Base-by-base conservation (phyloP, 1,140 invertebrate genomes). In the Drosophila tsacasi region DNA sequence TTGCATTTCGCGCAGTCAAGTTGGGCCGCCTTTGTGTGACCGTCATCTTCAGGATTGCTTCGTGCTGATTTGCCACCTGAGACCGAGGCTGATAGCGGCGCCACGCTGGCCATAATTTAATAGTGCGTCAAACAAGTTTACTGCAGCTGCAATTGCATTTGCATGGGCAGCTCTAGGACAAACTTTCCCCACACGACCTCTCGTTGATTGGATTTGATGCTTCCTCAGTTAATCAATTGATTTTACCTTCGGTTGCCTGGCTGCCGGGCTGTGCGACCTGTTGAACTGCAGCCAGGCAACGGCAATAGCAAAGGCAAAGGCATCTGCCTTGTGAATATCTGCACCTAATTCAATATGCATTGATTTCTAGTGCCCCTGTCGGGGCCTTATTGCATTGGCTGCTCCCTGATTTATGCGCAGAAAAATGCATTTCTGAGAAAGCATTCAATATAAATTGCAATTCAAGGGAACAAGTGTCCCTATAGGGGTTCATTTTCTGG, bases 201-300 rank as follows among this genome's bases (percentile, higher is more conserved):
- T 54, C 62, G 39, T 40, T 67, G 64, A 78, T 52, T 68, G 44
- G 64, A 77, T 78, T 78, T 78, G 74, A 62, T 46, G 75, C 52
- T 44, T 21, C 25, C 55, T 49, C 46, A 57, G 75, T 67, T 69
- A 78, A 77, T 78, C 75, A 78, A 78, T 77, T 78, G 75, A 78
- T 78, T 77, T 77, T 65, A 59, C 65, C 75, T 54, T 57, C 49
- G 49, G 17, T 49, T 25, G 32, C 42, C 32, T 17, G 32, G 30
- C 17, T 55, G 19, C 52, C 27, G 9, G 3, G 10, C 50, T n/a
- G 21, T 37, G 17, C 21, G 32, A 54, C 47, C 47, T 68, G 62
- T 57, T 44, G 57, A 77, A 37, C 46, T 40, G 74, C 75, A 52
- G 62, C 54, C 42, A 49, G 39, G 58, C 46, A 35, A 47, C 61